These are phyloP conservation scores for Scatophagus argus DNA, from an alignment of 2,113 vertebrate genomes.

Conservation along the genomic window DNA sequence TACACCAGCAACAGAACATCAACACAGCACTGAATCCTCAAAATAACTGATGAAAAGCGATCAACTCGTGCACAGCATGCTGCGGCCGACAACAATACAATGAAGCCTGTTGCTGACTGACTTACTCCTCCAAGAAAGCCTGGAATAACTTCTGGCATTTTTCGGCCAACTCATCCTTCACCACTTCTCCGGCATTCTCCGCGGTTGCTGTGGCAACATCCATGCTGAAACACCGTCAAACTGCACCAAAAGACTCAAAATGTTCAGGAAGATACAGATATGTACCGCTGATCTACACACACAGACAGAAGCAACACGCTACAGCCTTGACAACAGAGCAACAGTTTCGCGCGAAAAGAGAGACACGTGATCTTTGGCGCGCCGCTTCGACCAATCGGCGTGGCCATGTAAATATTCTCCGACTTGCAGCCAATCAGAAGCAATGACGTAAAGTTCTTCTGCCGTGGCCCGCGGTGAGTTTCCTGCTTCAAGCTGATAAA, in stretches of 20 bases:
- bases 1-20: neutral
- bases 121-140: constrained; percentile 98
- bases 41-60: neutral
- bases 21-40: too few relatives aligned
- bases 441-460: fast-evolving
- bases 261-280: fast-evolving
- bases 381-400: constrained; percentile 77
- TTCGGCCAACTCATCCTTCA: constrained; percentile 96
- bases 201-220: constrained; percentile 80
- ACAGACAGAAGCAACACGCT: neutral
- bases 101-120: constrained; percentile 24
- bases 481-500: constrained; percentile 9
- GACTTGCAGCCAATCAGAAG: constrained; percentile 45
- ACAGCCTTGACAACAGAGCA: neutral
- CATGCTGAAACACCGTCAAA: constrained; percentile 65
- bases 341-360: constrained; percentile 86
- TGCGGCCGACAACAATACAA: constrained; percentile 21
- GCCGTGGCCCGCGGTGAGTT: constrained; percentile 1
- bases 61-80: neutral
- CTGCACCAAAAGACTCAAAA: neutral
- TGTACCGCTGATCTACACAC: neutral
- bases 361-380: constrained; percentile 78
- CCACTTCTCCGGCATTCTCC: constrained; percentile 82
- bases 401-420: neutral
- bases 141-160: constrained; percentile 98